Evolutionary conservation across 2,113 vertebrate genomes (phyloP).

Genomic region (Microcebus lehilahytsara): DNA sequence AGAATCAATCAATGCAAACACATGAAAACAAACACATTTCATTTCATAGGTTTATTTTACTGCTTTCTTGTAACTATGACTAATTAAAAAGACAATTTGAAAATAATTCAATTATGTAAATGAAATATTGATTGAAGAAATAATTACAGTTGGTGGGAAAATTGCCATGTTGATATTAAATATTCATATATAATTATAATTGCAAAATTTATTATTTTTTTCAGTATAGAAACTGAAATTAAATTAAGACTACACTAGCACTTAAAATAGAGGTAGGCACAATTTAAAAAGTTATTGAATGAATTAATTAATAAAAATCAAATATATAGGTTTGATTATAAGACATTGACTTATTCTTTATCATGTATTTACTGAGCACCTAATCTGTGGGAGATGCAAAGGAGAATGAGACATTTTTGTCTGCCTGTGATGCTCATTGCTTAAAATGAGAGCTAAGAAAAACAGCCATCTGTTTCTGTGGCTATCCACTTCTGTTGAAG

Average conservation of each 20-base stretch:
- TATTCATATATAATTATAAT: background rate
- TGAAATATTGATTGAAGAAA: slow-evolving; percentile 21
- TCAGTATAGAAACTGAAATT: slow-evolving; percentile 36
- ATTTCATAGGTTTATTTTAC: background rate
- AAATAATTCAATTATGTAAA: slow-evolving; percentile 40
- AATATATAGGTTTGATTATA: background rate
- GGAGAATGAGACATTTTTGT: background rate
- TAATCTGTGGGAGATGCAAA: background rate
- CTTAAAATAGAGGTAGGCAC: background rate
- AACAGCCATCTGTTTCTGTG: background rate
- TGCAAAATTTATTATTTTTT: background rate
- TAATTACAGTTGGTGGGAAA: background rate
- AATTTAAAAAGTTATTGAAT: background rate
- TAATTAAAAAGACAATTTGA: background rate
- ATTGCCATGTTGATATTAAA: background rate
- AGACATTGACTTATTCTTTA: background rate
- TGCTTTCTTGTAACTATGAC: background rate
- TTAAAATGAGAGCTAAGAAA: background rate
- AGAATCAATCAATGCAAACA: background rate
- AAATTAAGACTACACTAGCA: background rate
- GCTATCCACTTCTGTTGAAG: background rate
- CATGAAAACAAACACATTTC: slow-evolving; percentile 16
- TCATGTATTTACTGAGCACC: background rate
- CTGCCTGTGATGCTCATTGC: background rate
- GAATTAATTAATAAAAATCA: background rate